These are phyloP conservation scores for Mactra quadrangularis DNA, from an alignment of 1,140 invertebrate species.

Conservation along the genomic window DNA sequence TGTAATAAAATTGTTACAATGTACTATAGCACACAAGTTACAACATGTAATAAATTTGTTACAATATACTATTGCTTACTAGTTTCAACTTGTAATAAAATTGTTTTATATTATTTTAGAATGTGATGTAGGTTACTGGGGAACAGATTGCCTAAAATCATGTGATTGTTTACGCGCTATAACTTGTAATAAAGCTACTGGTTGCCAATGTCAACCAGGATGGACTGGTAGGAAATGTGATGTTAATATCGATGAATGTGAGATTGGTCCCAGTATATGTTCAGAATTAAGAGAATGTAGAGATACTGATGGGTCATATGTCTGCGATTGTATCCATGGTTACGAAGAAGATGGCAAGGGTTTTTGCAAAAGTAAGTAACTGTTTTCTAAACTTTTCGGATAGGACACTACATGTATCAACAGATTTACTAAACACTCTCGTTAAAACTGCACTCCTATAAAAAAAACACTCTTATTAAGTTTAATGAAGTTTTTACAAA, in stretches of 20 bases:
- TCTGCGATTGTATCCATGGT: constrained; percentile 18
- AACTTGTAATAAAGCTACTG: constrained; percentile 8
- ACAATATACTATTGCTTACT: too few relatives aligned
- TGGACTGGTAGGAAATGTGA: constrained; percentile 15
- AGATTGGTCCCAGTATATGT: not conserved
- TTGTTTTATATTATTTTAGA: too few relatives aligned
- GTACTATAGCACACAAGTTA: too few relatives aligned
- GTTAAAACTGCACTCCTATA: too few relatives aligned
- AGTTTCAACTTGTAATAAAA: too few relatives aligned
- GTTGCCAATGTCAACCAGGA: constrained; percentile 27
- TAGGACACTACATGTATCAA: too few relatives aligned
- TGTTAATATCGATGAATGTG: constrained; percentile 24
- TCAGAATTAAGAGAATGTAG: not conserved
- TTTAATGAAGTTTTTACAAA: too few relatives aligned
- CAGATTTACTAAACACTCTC: too few relatives aligned
- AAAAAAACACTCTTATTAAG: too few relatives aligned
- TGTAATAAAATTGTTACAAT: too few relatives aligned
- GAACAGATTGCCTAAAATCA: not conserved
- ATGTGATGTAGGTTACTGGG: constrained; percentile 21
- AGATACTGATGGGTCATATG: constrained; percentile 24
- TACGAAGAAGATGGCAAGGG: not conserved
- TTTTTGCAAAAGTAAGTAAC: constrained; percentile 30
- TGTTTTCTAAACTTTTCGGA: too few relatives aligned
- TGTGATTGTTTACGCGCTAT: constrained; percentile 21
- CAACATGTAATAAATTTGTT: too few relatives aligned